Evolutionary conservation across 2,113 vertebrate genomes (phyloP), one percentile per base, ranked within the genome.

Genomic region (Labeo rohita): DNA sequence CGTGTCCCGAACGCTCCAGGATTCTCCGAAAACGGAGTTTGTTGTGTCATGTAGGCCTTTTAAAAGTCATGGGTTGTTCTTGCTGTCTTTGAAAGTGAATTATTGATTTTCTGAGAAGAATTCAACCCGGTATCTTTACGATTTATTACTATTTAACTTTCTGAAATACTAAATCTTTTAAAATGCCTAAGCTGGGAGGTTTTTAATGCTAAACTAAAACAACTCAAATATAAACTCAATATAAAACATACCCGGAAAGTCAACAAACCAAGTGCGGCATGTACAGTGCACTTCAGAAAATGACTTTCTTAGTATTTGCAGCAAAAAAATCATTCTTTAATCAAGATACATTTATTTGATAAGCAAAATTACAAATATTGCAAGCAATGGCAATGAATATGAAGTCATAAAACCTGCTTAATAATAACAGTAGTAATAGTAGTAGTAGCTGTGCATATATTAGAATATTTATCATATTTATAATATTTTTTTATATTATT

Each of bases 101-200:
- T 2, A 70, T 82, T 82, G 63, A 70, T 70, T 82, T 82, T 82
- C 80, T 34, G 8, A 18, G 80, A 82, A 82, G 45, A 68, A 66
- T 82, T 70, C 1, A 34, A 52, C 2, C 8, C 23, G 47, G 28
- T 4, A 6, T 50, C 61, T 52, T 68, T 36, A 10, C 4, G 28
- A 66, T 21, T 18, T 66, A 23, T 47, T 65, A 47, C 39, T 54
- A 12, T 34, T 28, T 28, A 77, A 34, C 21, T 52, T 76, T 52
- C 12, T 34, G 74, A 2, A 52, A 50, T 50, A 52, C 74, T 50
- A 52, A 15, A 76, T 76, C 47, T 76, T 34, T 52, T 52, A 4
- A 49, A 76, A 76, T 39, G n/a, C 23, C 47, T 76, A 34, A 13
- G n/a, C 13, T 52, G 3, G n/a, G 36, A 50, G 47, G n/a, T 50